Evolutionary conservation across 2,888 invertebrate genomes (phyloP), one percentile per base, ranked within the genome.

Genomic region (Hydriomena furcata): DNA sequence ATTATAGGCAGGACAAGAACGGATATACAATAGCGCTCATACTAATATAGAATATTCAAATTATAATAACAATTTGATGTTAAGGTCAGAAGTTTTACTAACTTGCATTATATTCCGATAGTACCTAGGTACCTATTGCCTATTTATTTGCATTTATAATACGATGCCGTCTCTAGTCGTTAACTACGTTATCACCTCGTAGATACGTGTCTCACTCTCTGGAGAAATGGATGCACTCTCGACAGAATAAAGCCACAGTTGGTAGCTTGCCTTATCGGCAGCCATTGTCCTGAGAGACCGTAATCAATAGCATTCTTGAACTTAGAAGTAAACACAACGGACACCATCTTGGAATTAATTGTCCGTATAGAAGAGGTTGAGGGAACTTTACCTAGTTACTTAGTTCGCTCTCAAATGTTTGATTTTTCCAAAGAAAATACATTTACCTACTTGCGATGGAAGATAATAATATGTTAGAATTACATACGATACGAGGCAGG

Each of bases 261-360:
- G 3, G 72, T 65, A 68, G 17, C 61, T 55, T 52, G 60, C 58
- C 40, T 76, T 84, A 83, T 86, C 84, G 49, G 62, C 56, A 61
- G 59, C 66, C 72, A 74, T 76, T 81, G 82, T 79, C 71, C 71
- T 71, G 65, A 68, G 65, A 65, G 70, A 66, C 68, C 67, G 67
- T 76, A 79, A 80, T 82, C 81, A 81, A 80, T 80, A 76, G 76
- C 77, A 80, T 75, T 79, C 73, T 76, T 77, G 75, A 78, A 82
- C 82, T 77, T 78, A 37, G 31, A 46, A 36, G 76, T 68, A 37
- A 25, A 63, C 69, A 61, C 61, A 77, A 81, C 71, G 70, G 17
- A 34, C 40, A 41, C 27, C 23, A 46, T 38, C 43, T 45, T 51
- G 23, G 30, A 31, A 17, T 41, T 24, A 38, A 46, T 46, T 31